Percentiles rank a stretch among this genome's conserved stretches.
Conservation (phyloP, 2,113 vertebrate genomes). For the Emydura subglobosa region DNA sequence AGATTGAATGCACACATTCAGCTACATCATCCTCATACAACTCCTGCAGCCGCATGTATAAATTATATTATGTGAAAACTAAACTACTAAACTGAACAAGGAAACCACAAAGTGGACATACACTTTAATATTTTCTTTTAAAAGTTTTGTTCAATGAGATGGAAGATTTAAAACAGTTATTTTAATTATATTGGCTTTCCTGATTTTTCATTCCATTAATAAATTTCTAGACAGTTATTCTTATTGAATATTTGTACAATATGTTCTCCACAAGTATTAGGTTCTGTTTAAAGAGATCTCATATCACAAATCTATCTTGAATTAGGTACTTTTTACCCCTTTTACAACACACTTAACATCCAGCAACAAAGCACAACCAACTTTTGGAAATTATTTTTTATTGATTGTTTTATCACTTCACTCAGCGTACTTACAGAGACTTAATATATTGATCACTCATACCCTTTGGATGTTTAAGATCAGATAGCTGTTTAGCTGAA, state of each 20-base stretch:
- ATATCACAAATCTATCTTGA: neutral
- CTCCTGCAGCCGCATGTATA: neutral
- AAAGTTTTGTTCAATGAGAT: neutral
- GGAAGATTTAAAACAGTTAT: neutral
- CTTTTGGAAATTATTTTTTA: neutral
- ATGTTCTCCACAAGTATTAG: neutral
- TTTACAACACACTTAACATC: neutral
- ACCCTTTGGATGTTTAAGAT: neutral
- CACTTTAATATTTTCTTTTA: neutral
- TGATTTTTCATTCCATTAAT: neutral
- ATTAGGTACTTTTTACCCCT: neutral
- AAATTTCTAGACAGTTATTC: neutral
- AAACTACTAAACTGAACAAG: neutral
- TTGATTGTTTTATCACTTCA: neutral
- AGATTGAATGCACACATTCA: too few species aligned
- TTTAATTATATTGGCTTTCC: neutral
- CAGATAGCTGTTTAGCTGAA: neutral
- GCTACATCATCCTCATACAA: too few species aligned
- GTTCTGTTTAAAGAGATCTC: neutral
- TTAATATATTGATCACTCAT: neutral
- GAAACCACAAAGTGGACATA: neutral
- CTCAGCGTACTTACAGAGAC: neutral
- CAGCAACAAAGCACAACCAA: neutral
- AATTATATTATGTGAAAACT: neutral
- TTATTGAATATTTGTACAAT: neutral